phyloP scores from a whole-genome alignment of 2,113 vertebrate genomes.

The Clarias magur region DNA sequence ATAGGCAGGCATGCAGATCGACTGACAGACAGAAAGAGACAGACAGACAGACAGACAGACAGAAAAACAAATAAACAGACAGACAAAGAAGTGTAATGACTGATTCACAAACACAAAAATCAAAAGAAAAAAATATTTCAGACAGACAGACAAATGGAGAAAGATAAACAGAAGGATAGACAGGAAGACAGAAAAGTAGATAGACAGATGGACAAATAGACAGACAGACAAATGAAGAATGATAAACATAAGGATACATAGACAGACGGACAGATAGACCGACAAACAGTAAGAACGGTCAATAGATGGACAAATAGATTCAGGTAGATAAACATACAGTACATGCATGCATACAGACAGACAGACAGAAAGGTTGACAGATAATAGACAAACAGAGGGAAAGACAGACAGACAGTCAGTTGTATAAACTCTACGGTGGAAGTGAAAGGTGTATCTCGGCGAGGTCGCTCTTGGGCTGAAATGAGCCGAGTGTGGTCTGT shows the following conservation, averaged over 20 bases:
- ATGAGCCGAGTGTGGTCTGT: background rate
- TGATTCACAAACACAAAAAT: too few species aligned
- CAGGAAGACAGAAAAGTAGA: background rate
- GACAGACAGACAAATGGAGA: background rate
- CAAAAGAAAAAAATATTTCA: too few species aligned
- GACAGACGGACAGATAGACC: background rate
- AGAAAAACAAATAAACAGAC: background rate
- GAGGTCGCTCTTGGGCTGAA: background rate
- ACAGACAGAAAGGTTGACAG: background rate
- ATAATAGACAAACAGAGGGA: background rate
- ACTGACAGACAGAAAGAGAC: background rate
- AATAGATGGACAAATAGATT: background rate
- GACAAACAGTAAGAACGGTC: background rate
- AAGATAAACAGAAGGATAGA: too few species aligned
- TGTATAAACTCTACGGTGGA: background rate
- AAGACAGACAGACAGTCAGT: background rate
- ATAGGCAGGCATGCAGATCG: too few species aligned
- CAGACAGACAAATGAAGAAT: background rate
- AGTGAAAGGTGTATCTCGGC: background rate
- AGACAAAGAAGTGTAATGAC: background rate
- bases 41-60: background rate
- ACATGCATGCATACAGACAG: background rate
- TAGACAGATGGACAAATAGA: too few species aligned
- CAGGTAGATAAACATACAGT: background rate
- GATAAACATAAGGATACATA: too few species aligned